Evolutionary conservation across 2,888 invertebrate species (phyloP).

Genomic region (Protodeltote pygarga): DNA sequence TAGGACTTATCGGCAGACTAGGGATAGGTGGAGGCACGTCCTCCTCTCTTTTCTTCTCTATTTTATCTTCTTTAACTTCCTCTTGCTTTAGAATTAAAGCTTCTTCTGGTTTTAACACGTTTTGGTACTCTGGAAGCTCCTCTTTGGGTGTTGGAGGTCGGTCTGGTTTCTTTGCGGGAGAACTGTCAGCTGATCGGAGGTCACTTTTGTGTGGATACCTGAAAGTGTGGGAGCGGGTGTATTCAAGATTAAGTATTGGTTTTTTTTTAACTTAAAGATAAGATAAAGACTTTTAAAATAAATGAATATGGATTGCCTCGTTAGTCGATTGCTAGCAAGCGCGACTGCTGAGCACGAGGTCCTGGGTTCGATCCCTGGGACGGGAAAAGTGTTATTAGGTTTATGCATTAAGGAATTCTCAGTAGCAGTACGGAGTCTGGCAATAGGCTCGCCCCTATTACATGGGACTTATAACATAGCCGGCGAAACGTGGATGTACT

Average conservation of each 20-base stretch:
- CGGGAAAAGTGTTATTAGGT: too few relatives aligned
- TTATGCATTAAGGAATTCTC: too few relatives aligned
- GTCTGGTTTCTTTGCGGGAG: conserved; percentile 67
- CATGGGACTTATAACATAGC: too few relatives aligned
- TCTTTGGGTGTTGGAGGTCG: conserved; percentile 29
- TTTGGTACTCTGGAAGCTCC: conserved; percentile 79
- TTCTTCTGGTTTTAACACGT: conserved; percentile 53
- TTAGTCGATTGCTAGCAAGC: too few relatives aligned
- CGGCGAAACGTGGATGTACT: too few relatives aligned
- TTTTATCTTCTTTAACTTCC: conserved; percentile 53
- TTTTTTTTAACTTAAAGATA: too few relatives aligned
- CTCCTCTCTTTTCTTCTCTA: conserved; percentile 63
- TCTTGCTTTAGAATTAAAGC: conserved; percentile 39
- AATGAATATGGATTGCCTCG: too few relatives aligned
- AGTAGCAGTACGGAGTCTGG: too few relatives aligned
- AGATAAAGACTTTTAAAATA: too few relatives aligned
- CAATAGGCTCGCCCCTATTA: too few relatives aligned
- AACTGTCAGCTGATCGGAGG: conserved; percentile 69
- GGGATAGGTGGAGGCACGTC: conserved; percentile 82
- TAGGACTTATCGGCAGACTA: conserved; percentile 79
- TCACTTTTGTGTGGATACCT: conserved; percentile 80
- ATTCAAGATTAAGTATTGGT: conserved; percentile 23
- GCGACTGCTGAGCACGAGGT: too few relatives aligned
- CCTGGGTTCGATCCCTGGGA: too few relatives aligned
- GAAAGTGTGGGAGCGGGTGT: conserved; percentile 37